These are phyloP conservation scores for Drosophila sordidula DNA, from an alignment of 2,888 invertebrate species.

Conservation along the genomic window DNA sequence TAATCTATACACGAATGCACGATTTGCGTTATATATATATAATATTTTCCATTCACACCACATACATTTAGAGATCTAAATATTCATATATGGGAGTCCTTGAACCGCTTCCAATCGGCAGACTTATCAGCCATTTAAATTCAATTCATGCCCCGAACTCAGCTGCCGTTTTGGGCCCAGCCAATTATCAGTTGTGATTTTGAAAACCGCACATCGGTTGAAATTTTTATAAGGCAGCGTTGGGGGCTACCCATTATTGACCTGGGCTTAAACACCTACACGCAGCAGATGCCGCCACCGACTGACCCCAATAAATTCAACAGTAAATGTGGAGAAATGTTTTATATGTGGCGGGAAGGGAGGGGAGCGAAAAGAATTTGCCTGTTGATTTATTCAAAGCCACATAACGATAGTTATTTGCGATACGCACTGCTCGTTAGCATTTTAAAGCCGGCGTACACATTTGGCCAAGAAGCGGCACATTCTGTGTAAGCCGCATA, in stretches of 20 bases:
- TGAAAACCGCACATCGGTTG: constrained; percentile 26
- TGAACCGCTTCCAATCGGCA: constrained; percentile 1
- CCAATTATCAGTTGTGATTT: constrained; percentile 75
- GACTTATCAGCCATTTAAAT: constrained; percentile 64
- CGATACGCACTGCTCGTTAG: constrained; percentile 50
- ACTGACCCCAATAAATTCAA: constrained; percentile 69
- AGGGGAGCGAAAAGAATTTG: constrained; percentile 25
- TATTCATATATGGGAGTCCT: neutral
- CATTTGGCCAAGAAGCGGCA: neutral
- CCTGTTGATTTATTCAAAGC: constrained; percentile 75
- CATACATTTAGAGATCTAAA: neutral
- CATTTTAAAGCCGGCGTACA: constrained; percentile 46
- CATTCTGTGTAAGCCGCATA: constrained; percentile 40
- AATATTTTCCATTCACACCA: constrained; percentile 16
- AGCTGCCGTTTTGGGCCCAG: constrained; percentile 51
- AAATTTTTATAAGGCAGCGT: constrained; percentile 41
- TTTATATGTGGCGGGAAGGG: constrained; percentile 11
- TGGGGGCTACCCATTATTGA: constrained; percentile 13
- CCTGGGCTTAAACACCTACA: constrained; percentile 38
- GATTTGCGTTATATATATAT: neutral
- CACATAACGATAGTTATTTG: constrained; percentile 54
- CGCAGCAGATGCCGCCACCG: constrained; percentile 9
- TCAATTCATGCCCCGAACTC: constrained; percentile 51
- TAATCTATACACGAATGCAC: too few relatives aligned
- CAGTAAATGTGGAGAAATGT: constrained; percentile 10